phyloP scores from a whole-genome alignment of 2,113 vertebrate species.

The Eulemur rufifrons region DNA sequence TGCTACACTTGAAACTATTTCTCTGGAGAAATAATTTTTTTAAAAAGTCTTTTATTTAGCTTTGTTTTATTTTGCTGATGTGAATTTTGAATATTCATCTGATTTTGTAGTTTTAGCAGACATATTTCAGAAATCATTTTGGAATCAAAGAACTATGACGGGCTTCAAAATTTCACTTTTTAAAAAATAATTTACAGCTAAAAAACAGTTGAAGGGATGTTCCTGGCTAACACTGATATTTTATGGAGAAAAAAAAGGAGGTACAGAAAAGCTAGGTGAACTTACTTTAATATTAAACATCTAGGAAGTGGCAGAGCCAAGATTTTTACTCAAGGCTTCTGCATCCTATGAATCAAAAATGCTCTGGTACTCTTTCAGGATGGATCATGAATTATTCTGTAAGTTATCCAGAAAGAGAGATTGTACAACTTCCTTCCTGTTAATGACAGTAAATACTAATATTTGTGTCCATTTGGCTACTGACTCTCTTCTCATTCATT shows the following conservation, averaged over 20 bases:
- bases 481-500: neutral
- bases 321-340: conserved; percentile 34
- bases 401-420: neutral
- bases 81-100: neutral
- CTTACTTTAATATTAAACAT: conserved; percentile 61
- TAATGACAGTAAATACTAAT: neutral
- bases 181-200: neutral
- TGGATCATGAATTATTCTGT: conserved; percentile 54
- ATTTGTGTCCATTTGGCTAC: neutral
- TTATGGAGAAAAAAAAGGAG: conserved; percentile 33
- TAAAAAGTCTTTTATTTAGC: neutral
- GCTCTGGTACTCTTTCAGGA: conserved; percentile 38
- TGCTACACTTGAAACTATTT: neutral
- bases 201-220: neutral
- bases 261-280: conserved; percentile 50
- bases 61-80: neutral
- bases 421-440: conserved; percentile 13
- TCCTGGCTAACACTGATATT: neutral
- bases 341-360: conserved; percentile 39
- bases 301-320: conserved; percentile 26
- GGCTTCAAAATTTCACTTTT: neutral
- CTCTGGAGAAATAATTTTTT: neutral
- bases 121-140: neutral
- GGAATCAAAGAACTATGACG: neutral
- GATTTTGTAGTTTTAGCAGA: neutral